phyloP scores from a whole-genome alignment of 2,797 vertebrate genomes.

The Halcyon smyrnensis region DNA sequence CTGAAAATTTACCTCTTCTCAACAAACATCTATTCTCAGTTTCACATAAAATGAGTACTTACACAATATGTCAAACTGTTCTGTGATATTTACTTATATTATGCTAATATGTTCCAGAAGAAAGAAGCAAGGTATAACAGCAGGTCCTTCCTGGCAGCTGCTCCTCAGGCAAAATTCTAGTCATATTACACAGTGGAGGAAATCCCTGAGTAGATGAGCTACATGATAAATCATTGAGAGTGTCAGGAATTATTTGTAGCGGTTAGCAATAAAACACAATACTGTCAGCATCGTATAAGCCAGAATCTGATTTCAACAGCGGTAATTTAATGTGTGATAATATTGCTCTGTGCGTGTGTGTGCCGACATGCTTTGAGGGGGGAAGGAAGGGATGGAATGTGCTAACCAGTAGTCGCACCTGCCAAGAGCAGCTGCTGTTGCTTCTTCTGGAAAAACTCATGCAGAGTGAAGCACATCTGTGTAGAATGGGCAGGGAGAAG shows the following conservation, averaged over 20 bases:
- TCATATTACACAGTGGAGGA: not conserved
- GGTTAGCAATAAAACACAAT: conserved; percentile 19
- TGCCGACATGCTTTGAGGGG: not conserved
- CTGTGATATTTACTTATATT: not conserved
- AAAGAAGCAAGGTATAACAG: conserved; percentile 29
- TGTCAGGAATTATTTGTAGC: conserved; percentile 27
- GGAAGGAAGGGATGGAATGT: not conserved
- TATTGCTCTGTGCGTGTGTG: not conserved
- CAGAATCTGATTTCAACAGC: conserved; percentile 18
- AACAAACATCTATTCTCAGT: not conserved
- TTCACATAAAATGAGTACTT: conserved; percentile 26
- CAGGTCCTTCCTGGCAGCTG: conserved; percentile 3
- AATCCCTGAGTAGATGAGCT: conserved; percentile 35
- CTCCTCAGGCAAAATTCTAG: conserved; percentile 49
- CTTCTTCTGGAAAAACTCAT: not conserved
- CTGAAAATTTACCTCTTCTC: conserved; percentile 14
- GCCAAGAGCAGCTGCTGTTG: not conserved
- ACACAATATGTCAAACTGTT: not conserved
- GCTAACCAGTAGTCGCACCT: conserved; percentile 12
- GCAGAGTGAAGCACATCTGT: not conserved
- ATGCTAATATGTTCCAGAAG: conserved; percentile 16
- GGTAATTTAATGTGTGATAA: conserved; percentile 10
- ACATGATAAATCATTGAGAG: not conserved
- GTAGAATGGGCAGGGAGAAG: not conserved
- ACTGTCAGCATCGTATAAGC: not conserved